Evolutionary conservation across 2,888 invertebrate genomes (phyloP), one percentile per base, ranked within the genome.

Genomic region (Cepaea hortensis): DNA sequence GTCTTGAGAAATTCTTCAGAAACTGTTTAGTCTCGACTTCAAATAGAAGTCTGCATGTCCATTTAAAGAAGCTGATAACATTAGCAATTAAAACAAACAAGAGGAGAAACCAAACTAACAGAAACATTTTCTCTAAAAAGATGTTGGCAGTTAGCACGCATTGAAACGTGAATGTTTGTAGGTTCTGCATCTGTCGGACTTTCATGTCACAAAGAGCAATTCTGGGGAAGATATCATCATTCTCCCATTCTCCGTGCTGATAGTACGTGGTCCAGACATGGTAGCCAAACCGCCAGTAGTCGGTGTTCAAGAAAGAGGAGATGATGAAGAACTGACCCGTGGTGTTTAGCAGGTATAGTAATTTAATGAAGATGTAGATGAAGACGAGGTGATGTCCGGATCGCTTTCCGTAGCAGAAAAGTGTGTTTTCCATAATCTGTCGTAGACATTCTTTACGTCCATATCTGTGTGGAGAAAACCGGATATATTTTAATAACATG

Each of bases 71-170:
- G 70, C 87, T 88, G 77, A 88, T 23, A n/a, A 87, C 15, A 50
- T 88, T 88, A 55, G 86, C 88, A 15, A 88, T 88, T 35, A 91
- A 88, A 65, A 93, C 82, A 55, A 92, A 87, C 75, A 91, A 88
- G 50, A 93, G 87, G 92, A 92, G 92, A 88, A 93, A 93, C 93
- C 93, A 93, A 23, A 91, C 81, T 55, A 92, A 90, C 35, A 92
- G 91, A 87, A 92, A 93, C 89, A 93, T 92, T 89, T 93, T 93
- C 89, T 93, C 93, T 86, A 92, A 90, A 89, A 93, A 93, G 15
- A 93, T 89, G 85, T 93, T 93, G 79, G 92, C 90, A 9, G 93
- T 91, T 50, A 93, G 89, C 3, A 92, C 93, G 82, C 93, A 93
- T 87, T 93, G 93, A n/a, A 87, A 76, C 3, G 92, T 92, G 88